These are phyloP conservation scores for Pseudomyrmex flavicornis DNA, from an alignment of 1,140 invertebrate species.

Conservation along the genomic window DNA sequence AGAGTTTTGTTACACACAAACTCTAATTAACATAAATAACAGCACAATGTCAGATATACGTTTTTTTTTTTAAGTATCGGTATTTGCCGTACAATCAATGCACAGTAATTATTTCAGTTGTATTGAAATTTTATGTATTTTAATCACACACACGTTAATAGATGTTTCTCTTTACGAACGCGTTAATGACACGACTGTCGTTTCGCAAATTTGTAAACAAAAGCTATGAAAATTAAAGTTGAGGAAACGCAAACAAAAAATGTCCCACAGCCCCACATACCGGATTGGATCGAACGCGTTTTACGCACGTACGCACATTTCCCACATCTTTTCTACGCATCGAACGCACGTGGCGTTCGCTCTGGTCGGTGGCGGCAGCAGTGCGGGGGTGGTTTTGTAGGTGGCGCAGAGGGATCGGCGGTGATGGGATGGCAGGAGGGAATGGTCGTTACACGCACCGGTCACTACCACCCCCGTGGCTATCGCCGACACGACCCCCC, in stretches of 20 bases:
- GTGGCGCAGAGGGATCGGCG: constrained; percentile 17
- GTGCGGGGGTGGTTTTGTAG: constrained; percentile 54
- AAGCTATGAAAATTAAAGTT: neutral
- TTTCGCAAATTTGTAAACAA: neutral
- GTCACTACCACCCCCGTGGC: constrained; percentile 81
- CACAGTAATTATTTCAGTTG: too few species aligned
- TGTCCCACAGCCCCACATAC: constrained; percentile 82
- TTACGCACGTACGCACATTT: constrained; percentile 30
- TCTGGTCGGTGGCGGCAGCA: constrained; percentile 57
- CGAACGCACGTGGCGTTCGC: constrained; percentile 78
- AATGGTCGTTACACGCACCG: constrained; percentile 83
- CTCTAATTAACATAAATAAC: neutral
- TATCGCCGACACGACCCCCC: constrained; percentile 76
- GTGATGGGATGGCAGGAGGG: constrained; percentile 54
- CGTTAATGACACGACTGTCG: neutral
- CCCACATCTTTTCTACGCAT: constrained; percentile 75
- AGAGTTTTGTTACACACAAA: neutral
- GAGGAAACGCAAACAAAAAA: constrained; percentile 67
- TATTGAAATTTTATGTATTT: too few species aligned
- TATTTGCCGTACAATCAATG: neutral
- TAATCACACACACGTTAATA: too few species aligned
- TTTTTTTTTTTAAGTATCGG: neutral
- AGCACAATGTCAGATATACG: neutral
- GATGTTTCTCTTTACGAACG: neutral
- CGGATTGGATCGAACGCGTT: constrained; percentile 59